phyloP scores from a whole-genome alignment of 2,888 invertebrate genomes.

The Eristalis arbustorum region DNA sequence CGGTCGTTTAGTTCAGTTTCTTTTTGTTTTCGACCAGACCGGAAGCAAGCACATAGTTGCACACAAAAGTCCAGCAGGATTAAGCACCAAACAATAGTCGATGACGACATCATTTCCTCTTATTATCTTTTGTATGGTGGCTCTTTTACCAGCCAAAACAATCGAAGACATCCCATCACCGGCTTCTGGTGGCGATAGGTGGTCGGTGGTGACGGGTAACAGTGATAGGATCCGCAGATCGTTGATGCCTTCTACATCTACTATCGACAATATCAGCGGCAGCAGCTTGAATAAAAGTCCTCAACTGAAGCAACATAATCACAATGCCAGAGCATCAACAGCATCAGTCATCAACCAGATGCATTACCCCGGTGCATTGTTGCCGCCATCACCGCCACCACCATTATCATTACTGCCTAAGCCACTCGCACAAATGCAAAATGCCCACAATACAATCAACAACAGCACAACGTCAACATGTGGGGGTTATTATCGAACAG shows the following conservation, averaged over 20 bases:
- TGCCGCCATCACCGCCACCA: conserved; percentile 71
- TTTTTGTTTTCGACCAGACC: conserved; percentile 1
- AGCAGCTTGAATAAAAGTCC: conserved; percentile 27
- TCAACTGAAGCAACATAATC: conserved; percentile 22
- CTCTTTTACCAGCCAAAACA: conserved; percentile 71
- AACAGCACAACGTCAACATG: conserved; percentile 78
- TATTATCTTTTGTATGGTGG: conserved; percentile 71
- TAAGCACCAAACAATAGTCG: conserved; percentile 71
- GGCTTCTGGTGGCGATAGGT: conserved; percentile 41
- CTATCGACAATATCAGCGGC: conserved; percentile 21
- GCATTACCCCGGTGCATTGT: conserved; percentile 38
- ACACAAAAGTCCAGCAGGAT: conserved; percentile 28
- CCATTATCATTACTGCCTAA: conserved; percentile 74
- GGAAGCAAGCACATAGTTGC: not conserved
- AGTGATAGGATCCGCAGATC: conserved; percentile 57
- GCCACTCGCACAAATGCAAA: conserved; percentile 51
- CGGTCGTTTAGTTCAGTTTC: not conserved
- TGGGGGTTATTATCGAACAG: conserved; percentile 85
- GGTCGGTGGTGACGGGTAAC: conserved; percentile 49
- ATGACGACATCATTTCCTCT: conserved; percentile 73
- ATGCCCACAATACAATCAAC: conserved; percentile 20
- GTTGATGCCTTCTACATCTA: conserved; percentile 72
- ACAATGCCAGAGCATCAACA: conserved; percentile 58
- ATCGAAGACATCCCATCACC: conserved; percentile 64
- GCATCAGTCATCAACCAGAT: conserved; percentile 43